Evolutionary conservation across 2,888 invertebrate species (phyloP).

Genomic region (Liposcelis brunnea): DNA sequence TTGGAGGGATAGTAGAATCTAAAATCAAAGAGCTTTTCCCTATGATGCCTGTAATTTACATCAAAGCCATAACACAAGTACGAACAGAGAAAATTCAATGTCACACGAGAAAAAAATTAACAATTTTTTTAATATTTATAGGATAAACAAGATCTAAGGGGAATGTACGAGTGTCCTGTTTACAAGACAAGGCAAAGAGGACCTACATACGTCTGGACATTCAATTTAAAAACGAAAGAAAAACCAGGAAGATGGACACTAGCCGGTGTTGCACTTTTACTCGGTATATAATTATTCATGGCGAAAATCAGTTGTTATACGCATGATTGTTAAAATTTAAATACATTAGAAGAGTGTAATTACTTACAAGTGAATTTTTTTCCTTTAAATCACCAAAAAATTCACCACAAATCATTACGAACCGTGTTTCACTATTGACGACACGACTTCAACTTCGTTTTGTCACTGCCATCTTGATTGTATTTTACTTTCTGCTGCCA

Average conservation of each 20-base stretch:
- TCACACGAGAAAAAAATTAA: neutral
- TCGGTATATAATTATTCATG: slow-evolving; percentile 23
- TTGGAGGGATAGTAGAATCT: slow-evolving; percentile 67
- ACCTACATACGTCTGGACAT: slow-evolving; percentile 90
- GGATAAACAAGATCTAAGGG: slow-evolving; percentile 75
- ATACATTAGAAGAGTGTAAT: no score
- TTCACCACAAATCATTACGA: no score
- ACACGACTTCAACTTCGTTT: no score
- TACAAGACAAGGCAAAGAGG: slow-evolving; percentile 82
- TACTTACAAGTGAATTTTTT: no score
- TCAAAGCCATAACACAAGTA: slow-evolving; percentile 60
- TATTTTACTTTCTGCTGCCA: no score
- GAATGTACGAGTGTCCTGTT: slow-evolving; percentile 82
- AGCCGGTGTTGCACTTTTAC: slow-evolving; percentile 77
- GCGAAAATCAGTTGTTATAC: no score
- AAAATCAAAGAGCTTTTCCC: slow-evolving; percentile 80
- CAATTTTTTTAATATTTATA: slow-evolving; percentile 17
- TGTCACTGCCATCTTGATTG: no score
- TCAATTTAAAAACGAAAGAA: slow-evolving; percentile 78
- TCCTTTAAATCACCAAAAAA: no score
- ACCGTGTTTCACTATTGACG: no score
- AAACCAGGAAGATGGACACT: slow-evolving; percentile 83
- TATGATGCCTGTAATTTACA: slow-evolving; percentile 74
- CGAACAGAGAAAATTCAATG: neutral
- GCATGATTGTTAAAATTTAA: no score